Base-by-base conservation (phyloP, 2,888 invertebrate genomes). In the Cerastis leucographa region DNA sequence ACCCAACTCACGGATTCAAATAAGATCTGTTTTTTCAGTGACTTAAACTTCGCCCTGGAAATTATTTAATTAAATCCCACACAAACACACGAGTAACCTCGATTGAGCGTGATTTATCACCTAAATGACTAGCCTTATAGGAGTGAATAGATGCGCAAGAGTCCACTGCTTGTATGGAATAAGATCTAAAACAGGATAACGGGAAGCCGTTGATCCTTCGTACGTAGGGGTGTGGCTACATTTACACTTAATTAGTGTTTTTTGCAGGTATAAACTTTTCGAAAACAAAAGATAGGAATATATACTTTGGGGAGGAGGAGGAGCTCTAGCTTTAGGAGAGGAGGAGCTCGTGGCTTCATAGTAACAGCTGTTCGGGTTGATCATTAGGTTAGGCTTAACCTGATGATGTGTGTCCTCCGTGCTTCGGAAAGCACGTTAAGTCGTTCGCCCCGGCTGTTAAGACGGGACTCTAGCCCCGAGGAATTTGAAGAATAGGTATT, bases 171-270 rank as follows among this genome's bases (percentile, higher is more conserved):
- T 80, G 87, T 86, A 80, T 85, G 91, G 90, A 89, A 90, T 91
- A 87, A 90, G 91, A 92, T 92, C 91, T 88, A 85, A 90, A 89
- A 87, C 88, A 81, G 91, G 92, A 92, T 92, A 92, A 87, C 87
- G 84, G 85, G 75, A 79, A 87, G 89, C 87, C 88, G 88, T 88
- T 90, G 91, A 89, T 90, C 89, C 88, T 91, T 76, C 68, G 77
- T 64, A 42, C 64, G 59, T 70, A 76, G 77, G 84, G 85, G 19
- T 78, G 84, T 65, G 68, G 19, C 54, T 40, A 56, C 42, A 42
- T 17, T 17, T 22, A 11, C 29, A 46, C 29, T 65, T 29, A 22
- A 51, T 59, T 51, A 29, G 14, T 44, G 29, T n/a, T 64, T 61
- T 61, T 29, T 17, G 17, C 46, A 49, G 0, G 19, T 49, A 19